phyloP scores from a whole-genome alignment of 1,140 invertebrate genomes.

The Dufourea novaeangliae region DNA sequence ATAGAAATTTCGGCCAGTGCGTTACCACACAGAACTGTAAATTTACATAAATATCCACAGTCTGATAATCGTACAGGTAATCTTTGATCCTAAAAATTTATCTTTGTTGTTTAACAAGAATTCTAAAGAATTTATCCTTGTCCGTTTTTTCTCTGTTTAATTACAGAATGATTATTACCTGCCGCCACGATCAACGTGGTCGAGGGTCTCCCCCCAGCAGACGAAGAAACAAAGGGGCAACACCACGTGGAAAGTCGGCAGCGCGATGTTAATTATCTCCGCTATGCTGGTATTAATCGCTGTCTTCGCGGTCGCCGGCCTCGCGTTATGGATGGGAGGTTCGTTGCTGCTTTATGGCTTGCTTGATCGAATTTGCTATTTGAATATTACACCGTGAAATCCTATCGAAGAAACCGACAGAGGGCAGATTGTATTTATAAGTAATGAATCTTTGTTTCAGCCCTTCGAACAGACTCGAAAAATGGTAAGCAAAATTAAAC shows the following conservation, averaged over 20 bases:
- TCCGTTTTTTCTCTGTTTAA: constrained; percentile 32
- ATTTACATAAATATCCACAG: too few species aligned
- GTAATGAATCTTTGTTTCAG: constrained; percentile 71
- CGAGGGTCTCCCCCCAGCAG: constrained; percentile 70
- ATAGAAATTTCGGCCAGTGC: too few species aligned
- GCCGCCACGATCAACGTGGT: constrained; percentile 76
- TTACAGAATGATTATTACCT: constrained; percentile 79
- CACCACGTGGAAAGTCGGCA: constrained; percentile 83
- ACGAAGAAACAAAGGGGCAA: constrained; percentile 68
- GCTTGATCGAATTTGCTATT: background rate
- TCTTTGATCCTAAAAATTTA: too few species aligned
- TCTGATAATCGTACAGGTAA: too few species aligned
- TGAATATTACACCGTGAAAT: background rate
- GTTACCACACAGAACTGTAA: too few species aligned
- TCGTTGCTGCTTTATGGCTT: constrained; percentile 69
- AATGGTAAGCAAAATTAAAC: constrained; percentile 75
- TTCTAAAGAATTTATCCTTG: too few species aligned
- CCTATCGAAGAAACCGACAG: background rate
- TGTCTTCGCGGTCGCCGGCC: constrained; percentile 87
- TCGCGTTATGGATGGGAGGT: constrained; percentile 90
- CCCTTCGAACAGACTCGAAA: constrained; percentile 78
- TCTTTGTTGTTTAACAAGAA: too few species aligned
- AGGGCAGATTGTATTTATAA: background rate
- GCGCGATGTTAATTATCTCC: constrained; percentile 85
- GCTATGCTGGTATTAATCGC: constrained; percentile 87